Evolutionary conservation across 2,888 invertebrate genomes (phyloP), one percentile per base, ranked within the genome.

Genomic region (Tenthredo notha): DNA sequence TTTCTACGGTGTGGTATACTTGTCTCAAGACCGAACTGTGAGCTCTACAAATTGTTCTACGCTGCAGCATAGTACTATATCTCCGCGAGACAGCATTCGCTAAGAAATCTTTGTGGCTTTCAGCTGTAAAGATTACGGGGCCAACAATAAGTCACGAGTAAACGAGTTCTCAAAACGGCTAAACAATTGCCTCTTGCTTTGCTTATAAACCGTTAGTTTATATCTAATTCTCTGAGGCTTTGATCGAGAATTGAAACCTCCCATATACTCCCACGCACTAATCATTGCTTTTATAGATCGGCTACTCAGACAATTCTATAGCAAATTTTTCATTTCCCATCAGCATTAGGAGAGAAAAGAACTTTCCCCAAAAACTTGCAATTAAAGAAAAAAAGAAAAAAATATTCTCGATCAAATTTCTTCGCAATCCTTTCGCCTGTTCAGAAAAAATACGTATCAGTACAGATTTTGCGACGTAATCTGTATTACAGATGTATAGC

Each of bases 121-220:
- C 21, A 77, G 54, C 77, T 18, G 33, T 54, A 77, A 77, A 50
- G 54, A 77, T 77, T 54, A 54, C 77, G 15, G 77, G 29, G 54
- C 50, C 25, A 54, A 77, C 29, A 77, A 77, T 77, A 77, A 29
- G 54, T n/a, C 77, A 50, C 77, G 77, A 33, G 29, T 77, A 47
- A 50, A 77, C 47, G 54, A 50, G n/a, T 77, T 77, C 25, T 29
- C 9, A 50, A 77, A 77, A 50, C 25, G 29, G 77, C 54, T 50
- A 43, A 50, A 25, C 77, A n/a, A 77, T 77, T 77, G 33, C 77
- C 29, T 77, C 29, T 54, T 9, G 54, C 33, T 50, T 33, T 4
- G 50, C 77, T 21, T 74, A 33, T 54, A 29, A 77, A 77, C 47
- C 77, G 54, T 54, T 54, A 77, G 29, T 43, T 40, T 40, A 18